Conservation (phyloP, 23 tunicate genomes). For the Halocynthia aurantium region DNA sequence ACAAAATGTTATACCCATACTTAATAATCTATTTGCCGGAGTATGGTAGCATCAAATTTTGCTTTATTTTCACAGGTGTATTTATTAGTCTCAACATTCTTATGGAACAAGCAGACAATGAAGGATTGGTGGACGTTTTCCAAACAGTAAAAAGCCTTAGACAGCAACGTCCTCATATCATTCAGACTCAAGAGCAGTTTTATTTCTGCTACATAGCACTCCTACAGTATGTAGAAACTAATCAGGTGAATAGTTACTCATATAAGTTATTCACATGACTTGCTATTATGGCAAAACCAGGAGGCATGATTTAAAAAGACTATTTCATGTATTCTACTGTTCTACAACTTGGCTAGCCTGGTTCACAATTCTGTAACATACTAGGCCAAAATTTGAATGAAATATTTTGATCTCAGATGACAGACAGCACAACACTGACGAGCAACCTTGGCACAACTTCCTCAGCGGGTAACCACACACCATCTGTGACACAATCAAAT, state of each 20-base stretch:
- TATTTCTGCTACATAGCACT: slow-evolving; percentile 67
- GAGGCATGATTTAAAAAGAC: slow-evolving; percentile 1
- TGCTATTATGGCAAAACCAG: background rate
- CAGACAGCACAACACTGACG: slow-evolving; percentile 27
- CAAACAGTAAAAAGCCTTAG: slow-evolving; percentile 59
- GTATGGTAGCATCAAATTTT: background rate
- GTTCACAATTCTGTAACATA: background rate
- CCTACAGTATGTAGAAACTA: slow-evolving; percentile 39
- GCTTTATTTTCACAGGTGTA: slow-evolving; percentile 35
- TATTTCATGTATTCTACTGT: no score
- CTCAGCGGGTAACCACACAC: slow-evolving; percentile 8
- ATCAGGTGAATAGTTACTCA: slow-evolving; percentile 31
- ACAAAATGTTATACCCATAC: no score
- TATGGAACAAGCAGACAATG: slow-evolving; percentile 49
- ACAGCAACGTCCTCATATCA: slow-evolving; percentile 79
- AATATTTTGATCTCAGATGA: slow-evolving; percentile 6
- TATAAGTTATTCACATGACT: background rate
- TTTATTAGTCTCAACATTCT: slow-evolving; percentile 47
- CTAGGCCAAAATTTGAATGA: background rate
- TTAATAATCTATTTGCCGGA: no score
- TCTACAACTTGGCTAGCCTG: no score
- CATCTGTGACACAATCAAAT: slow-evolving; percentile 14
- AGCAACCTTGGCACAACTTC: slow-evolving; percentile 13
- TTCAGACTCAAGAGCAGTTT: slow-evolving; percentile 80
- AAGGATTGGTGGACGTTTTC: slow-evolving; percentile 67